These are phyloP conservation scores for Pollenia labialis DNA, from an alignment of 2,888 invertebrate species.

Conservation along the genomic window DNA sequence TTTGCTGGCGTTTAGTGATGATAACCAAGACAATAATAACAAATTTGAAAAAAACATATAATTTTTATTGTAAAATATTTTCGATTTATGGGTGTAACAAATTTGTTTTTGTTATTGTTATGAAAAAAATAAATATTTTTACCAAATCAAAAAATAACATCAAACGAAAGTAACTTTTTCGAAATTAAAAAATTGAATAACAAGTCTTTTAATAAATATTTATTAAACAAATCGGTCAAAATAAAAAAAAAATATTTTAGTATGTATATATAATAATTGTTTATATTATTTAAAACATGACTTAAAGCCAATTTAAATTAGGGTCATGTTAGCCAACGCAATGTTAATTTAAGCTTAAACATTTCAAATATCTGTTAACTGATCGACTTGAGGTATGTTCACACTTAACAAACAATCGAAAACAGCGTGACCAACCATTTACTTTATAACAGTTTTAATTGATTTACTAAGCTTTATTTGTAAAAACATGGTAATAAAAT, in stretches of 20 bases:
- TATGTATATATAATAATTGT: no score
- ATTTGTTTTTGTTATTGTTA: no score
- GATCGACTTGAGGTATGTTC: not conserved
- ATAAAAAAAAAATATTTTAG: no score
- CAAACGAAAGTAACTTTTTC: constrained; percentile 2
- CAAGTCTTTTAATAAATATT: constrained; percentile 7
- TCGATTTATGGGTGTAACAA: no score
- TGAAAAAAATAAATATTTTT: no score
- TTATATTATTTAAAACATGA: not conserved
- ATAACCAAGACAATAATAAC: not conserved
- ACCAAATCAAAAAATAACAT: constrained; percentile 10
- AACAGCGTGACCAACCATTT: no score
- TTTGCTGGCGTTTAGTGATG: not conserved
- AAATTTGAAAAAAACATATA: no score
- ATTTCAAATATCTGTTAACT: not conserved
- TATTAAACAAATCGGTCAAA: not conserved
- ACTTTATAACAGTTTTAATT: no score
- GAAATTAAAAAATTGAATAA: constrained; percentile 15
- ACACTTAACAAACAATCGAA: not conserved
- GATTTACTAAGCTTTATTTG: no score
- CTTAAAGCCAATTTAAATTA: constrained; percentile 1
- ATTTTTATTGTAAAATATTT: no score
- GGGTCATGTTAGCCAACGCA: not conserved
- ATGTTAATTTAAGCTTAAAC: constrained; percentile 3
- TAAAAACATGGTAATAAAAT: not conserved